Conservation (phyloP, 2,113 vertebrate species). For the Centrocercus urophasianus region DNA sequence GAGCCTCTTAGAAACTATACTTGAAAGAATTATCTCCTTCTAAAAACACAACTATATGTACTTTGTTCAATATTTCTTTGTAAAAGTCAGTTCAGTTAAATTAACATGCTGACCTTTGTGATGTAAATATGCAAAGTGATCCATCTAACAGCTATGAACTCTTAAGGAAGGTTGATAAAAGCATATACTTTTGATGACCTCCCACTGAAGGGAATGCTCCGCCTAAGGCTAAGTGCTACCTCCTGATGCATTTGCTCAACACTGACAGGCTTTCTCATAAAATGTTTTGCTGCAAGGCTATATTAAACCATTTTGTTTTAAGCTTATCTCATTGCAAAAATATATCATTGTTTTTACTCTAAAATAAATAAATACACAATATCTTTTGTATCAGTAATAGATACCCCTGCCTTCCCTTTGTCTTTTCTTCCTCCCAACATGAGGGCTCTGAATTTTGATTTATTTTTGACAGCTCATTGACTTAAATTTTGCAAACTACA, state of each 20-base stretch:
- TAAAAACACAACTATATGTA: rapidly evolving
- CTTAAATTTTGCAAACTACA: background rate
- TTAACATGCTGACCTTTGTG: background rate
- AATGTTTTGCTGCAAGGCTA: background rate
- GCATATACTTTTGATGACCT: background rate
- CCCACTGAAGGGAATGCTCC: background rate
- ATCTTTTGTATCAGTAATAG: background rate
- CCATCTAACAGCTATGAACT: background rate
- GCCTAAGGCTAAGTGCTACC: background rate
- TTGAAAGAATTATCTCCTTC: background rate
- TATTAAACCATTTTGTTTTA: background rate
- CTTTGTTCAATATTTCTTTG: background rate
- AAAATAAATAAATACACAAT: background rate
- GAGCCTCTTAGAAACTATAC: background rate
- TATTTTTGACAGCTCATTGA: background rate
- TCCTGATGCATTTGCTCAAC: rapidly evolving
- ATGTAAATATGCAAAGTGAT: background rate
- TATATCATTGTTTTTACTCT: background rate
- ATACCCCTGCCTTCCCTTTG: background rate
- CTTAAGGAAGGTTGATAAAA: background rate
- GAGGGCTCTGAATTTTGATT: background rate
- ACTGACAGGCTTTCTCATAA: background rate
- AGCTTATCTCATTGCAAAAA: background rate
- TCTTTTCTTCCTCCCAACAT: background rate
- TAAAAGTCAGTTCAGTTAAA: background rate